Base-by-base conservation (phyloP, 1,140 invertebrate species). In the Zaprionus camerounensis region DNA sequence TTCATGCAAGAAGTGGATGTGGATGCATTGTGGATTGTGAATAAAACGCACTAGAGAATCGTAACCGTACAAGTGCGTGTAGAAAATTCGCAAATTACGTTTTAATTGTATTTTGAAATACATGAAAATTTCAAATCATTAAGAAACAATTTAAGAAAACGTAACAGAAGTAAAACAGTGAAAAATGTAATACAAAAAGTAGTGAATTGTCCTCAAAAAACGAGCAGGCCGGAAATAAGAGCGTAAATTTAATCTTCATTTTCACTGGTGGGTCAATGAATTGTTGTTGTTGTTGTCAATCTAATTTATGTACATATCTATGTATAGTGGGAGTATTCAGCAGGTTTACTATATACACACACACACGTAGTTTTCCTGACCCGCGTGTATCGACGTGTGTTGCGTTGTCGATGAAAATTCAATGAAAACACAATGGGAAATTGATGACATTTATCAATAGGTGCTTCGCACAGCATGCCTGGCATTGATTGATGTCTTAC, bases 1-100 rank as follows among this genome's bases (percentile, higher is more conserved):
- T n/a, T n/a, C n/a, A 49, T 62, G 66, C 63, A 66, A 66, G 65
- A 78, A 57, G 61, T 76, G 55, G 22, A 81, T 80, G 71, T 41
- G 38, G 20, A 51, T 87, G 76, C 62, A 83, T 65, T 73, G 70
- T 61, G 38, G 46, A 71, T 76, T 59, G 58, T 38, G 49, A 36
- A 36, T 36, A 36, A 58, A 56, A 15, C 20, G 28, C 46, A 69
- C 49, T n/a, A n/a, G 46, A 66, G 24, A 68, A 61, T 68, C 57
- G 61, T 55, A 61, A 62, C 56, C 82, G 59, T 79, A 85, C 62
- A 86, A 85, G 71, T 85, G 82, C 78, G 74, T 65, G 36, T 61
- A 41, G 7, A 44, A 67, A 57, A 79, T 36, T 38, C 63, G 56
- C 63, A 75, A 83, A 83, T 87, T 86, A 80, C 51, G 75, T 46